These are phyloP conservation scores for Synanthedon formicaeformis DNA, from an alignment of 2,888 invertebrate genomes.

Conservation along the genomic window DNA sequence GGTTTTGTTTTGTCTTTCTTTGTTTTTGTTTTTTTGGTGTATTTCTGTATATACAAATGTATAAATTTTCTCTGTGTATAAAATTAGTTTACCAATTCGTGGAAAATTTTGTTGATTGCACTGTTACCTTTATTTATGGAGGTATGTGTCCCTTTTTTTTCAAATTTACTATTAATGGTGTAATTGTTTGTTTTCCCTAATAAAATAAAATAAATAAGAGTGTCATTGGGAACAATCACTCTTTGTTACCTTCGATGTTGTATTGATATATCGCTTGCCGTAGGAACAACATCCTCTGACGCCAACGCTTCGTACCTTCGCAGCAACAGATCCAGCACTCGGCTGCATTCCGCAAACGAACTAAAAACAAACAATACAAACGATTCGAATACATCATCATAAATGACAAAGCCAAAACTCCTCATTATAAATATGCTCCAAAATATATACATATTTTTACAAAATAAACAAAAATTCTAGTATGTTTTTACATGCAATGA, in stretches of 20 bases:
- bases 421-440: neutral
- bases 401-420: no score
- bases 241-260: conserved; percentile 76
- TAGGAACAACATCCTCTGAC: conserved; percentile 64
- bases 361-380: conserved; percentile 16
- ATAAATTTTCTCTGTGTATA: no score
- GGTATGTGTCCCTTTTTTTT: no score
- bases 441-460: no score
- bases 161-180: no score
- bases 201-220: neutral
- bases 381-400: neutral
- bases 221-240: neutral
- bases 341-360: conserved; percentile 85
- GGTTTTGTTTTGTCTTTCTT: no score
- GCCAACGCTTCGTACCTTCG: conserved; percentile 81
- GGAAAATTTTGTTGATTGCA: neutral
- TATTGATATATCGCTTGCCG: conserved; percentile 69
- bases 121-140: neutral
- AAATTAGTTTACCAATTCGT: no score
- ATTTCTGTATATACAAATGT: no score
- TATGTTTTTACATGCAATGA: neutral
- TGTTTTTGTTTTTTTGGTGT: no score
- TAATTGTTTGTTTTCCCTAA: no score
- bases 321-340: conserved; percentile 85
- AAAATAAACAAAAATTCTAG: no score